Evolutionary conservation across 2,113 vertebrate species (phyloP).

Genomic region (Emydocephalus ijimae): DNA sequence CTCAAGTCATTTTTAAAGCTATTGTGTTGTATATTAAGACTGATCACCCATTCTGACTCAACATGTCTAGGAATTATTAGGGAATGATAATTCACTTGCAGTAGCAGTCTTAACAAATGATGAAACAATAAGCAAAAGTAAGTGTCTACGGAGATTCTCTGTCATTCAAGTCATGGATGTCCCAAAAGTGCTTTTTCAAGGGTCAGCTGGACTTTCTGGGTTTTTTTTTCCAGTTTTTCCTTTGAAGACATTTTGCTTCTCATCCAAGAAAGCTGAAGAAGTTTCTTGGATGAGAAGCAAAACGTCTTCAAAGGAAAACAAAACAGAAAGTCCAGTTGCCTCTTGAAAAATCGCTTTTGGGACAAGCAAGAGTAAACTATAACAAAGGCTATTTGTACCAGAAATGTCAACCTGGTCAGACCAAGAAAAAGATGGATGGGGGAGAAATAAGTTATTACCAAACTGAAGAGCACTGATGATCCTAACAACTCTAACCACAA

Average conservation of each 20-base stretch:
- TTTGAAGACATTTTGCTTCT: no score
- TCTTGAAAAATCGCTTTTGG: no score
- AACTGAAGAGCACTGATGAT: neutral
- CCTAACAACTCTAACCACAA: neutral
- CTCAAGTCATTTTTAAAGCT: neutral
- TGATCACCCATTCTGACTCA: neutral
- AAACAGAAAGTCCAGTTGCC: no score
- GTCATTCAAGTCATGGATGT: no score
- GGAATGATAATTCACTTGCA: slow-evolving; percentile 21
- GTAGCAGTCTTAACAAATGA: neutral
- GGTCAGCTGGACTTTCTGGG: no score
- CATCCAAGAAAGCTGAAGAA: no score
- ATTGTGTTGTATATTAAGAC: neutral
- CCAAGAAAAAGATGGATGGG: neutral
- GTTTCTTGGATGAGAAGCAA: no score
- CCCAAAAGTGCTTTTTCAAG: no score
- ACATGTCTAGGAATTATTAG: neutral
- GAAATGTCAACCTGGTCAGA: neutral
- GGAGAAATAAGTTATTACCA: neutral
- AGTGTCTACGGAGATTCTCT: neutral
- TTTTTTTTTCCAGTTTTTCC: no score
- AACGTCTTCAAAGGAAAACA: no score
- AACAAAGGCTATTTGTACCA: neutral
- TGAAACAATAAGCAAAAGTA: neutral
- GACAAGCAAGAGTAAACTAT: neutral